Evolutionary conservation across 2,113 vertebrate species (phyloP), one percentile per base, ranked within the genome.

Genomic region (Catharus fuscescens): DNA sequence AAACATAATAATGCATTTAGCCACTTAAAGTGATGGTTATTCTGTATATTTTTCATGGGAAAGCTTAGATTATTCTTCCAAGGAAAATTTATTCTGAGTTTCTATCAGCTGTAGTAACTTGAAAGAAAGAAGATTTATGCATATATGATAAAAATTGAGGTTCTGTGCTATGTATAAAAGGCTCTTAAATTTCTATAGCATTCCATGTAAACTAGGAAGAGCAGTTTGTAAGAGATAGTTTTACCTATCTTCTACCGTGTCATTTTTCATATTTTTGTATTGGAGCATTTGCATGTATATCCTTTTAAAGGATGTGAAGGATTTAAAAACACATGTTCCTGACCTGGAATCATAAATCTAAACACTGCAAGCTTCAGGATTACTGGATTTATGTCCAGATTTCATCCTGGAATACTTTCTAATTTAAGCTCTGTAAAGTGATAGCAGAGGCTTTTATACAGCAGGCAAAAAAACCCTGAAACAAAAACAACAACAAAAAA

Each of bases 1-100:
- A 98, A 98, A 96, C 50, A 1, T 60, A 90, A 61, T 52, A 34
- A 32, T 50, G 70, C 71, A 8, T 52, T 47, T 62, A 18, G 50
- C 62, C 78, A 28, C 62, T 45, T 69, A 6, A 64, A 71, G 20
- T 29, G 9, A 11, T 60, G 31, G 18, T 32, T 74, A 20, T 48
- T 92, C 9, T 70, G 2, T 84, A 6, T 31, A 15, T 53, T 86
- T 44, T 90, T 61, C 2, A 40, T 76, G 48, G 74, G 36, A 79
- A 56, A 67, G 31, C 8, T 61, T 17, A 80, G 77, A 54, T 62
- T 7, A 26, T 47, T 92, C 14, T 64, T 50, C 16, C 1, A 4
- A 90, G 67, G 48, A 48, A 85, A 38, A 44, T 20, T 25, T 66
- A 32, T 70, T 85, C 80, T 21, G 36, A 60, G 42, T 65, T 72